phyloP scores from a whole-genome alignment of 2,888 invertebrate species.

The Chloroclystis v-ata region DNA sequence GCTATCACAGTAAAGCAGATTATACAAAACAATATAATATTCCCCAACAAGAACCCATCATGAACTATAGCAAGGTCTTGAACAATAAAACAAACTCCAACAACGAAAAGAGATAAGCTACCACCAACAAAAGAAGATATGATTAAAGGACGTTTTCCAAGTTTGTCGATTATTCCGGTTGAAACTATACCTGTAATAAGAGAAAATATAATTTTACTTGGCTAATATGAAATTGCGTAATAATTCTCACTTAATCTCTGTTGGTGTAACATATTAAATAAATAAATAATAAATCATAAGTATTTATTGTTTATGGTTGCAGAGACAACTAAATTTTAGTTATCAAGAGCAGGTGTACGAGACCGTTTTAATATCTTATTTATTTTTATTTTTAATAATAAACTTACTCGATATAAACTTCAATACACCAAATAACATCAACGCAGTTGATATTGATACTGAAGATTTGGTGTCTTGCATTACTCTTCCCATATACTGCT shows the following conservation, averaged over 20 bases:
- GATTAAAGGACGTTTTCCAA: conserved; percentile 67
- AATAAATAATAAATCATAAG: too few relatives aligned
- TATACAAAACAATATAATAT: conserved; percentile 62
- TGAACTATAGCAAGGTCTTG: conserved; percentile 34
- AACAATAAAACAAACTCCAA: conserved; percentile 56
- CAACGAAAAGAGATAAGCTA: conserved; percentile 34
- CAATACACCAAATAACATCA: conserved; percentile 38
- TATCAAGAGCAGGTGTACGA: too few relatives aligned
- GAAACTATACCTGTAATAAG: conserved; percentile 51
- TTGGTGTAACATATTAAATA: too few relatives aligned
- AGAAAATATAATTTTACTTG: neutral
- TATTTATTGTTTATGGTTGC: too few relatives aligned
- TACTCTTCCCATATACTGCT: conserved; percentile 52
- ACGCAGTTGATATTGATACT: conserved; percentile 37
- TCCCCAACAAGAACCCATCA: conserved; percentile 27
- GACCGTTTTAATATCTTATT: too few relatives aligned
- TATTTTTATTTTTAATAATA: too few relatives aligned
- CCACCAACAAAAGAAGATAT: conserved; percentile 56
- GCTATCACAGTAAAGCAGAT: conserved; percentile 44
- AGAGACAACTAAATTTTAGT: too few relatives aligned
- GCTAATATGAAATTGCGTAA: too few relatives aligned
- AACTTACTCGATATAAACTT: neutral
- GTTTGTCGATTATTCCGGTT: conserved; percentile 46
- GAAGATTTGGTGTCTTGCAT: conserved; percentile 45
- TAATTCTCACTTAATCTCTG: too few relatives aligned